phyloP scores from a whole-genome alignment of 1,140 invertebrate species.

The Copidosoma floridanum region DNA sequence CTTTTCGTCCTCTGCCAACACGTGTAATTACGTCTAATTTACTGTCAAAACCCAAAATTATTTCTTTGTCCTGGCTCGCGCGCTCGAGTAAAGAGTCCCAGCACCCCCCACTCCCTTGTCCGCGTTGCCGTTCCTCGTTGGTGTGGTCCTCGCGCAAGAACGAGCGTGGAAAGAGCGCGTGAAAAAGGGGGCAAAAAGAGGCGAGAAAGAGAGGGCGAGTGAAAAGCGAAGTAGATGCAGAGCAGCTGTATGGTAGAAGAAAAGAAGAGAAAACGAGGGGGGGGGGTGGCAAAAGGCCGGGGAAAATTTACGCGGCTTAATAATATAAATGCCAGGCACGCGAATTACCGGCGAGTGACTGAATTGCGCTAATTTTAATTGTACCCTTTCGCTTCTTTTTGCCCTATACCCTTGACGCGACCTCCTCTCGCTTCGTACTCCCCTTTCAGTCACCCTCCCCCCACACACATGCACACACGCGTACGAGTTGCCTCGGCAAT shows the following conservation, averaged over 20 bases:
- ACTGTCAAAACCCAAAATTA: slow-evolving; percentile 43
- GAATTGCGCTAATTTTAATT: slow-evolving; percentile 55
- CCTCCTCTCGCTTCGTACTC: background rate
- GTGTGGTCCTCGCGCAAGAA: background rate
- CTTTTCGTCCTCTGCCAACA: slow-evolving; percentile 35
- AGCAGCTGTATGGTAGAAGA: slow-evolving; percentile 10
- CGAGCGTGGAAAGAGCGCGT: background rate
- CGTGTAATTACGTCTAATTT: slow-evolving; percentile 44
- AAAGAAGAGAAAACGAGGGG: background rate
- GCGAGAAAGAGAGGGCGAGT: background rate
- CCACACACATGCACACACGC: no score
- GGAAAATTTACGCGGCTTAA: slow-evolving; percentile 47
- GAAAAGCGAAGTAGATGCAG: no score
- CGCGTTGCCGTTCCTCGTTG: slow-evolving; percentile 5
- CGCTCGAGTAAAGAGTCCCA: no score
- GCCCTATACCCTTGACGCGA: background rate
- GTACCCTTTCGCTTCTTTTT: slow-evolving; percentile 33
- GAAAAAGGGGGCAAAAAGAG: background rate
- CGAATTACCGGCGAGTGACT: slow-evolving; percentile 46
- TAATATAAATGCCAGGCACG: slow-evolving; percentile 51
- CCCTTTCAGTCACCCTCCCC: background rate
- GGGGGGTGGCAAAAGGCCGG: background rate
- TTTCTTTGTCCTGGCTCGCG: slow-evolving; percentile 32
- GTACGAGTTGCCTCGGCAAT: slow-evolving; percentile 5
- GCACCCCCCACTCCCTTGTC: no score